Percentiles rank a stretch among this genome's conserved stretches.
Conservation (phyloP, 2,888 invertebrate genomes). For the Mayetiola destructor region DNA sequence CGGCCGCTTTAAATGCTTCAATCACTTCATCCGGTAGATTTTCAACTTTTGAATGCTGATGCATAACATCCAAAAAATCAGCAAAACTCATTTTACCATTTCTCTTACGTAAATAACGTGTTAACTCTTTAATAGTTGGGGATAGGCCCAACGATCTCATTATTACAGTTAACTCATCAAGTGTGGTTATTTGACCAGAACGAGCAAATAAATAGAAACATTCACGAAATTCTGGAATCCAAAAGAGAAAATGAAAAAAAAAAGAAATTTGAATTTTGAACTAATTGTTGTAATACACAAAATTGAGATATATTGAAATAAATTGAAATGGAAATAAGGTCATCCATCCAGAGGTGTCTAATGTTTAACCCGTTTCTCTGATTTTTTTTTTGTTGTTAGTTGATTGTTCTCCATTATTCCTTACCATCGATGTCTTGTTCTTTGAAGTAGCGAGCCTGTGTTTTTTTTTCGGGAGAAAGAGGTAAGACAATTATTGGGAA, state of each 20-base stretch:
- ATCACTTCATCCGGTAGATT: constrained; percentile 49
- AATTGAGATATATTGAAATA: too few relatives aligned
- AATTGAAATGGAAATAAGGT: constrained; percentile 10
- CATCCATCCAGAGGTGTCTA: background rate
- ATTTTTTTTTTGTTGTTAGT: background rate
- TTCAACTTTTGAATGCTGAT: constrained; percentile 58
- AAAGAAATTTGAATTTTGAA: constrained; percentile 14
- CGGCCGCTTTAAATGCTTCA: constrained; percentile 80
- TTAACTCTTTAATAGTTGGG: constrained; percentile 81
- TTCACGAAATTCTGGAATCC: constrained; percentile 74
- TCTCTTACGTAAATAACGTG: constrained; percentile 61
- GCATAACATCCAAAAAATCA: constrained; percentile 90
- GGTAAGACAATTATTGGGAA: background rate
- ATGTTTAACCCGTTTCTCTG: background rate
- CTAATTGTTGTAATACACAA: too few relatives aligned
- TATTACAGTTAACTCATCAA: constrained; percentile 83
- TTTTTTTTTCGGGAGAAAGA: background rate
- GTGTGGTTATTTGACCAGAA: constrained; percentile 71
- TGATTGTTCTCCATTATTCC: constrained; percentile 23
- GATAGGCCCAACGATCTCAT: constrained; percentile 91
- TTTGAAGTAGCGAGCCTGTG: constrained; percentile 80
- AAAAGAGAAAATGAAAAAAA: constrained; percentile 16
- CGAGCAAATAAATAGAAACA: constrained; percentile 90
- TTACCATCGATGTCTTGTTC: constrained; percentile 92
- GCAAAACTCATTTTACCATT: constrained; percentile 89